Evolutionary conservation across 1,140 invertebrate species (phyloP).

Genomic region (Galleria mellonella): DNA sequence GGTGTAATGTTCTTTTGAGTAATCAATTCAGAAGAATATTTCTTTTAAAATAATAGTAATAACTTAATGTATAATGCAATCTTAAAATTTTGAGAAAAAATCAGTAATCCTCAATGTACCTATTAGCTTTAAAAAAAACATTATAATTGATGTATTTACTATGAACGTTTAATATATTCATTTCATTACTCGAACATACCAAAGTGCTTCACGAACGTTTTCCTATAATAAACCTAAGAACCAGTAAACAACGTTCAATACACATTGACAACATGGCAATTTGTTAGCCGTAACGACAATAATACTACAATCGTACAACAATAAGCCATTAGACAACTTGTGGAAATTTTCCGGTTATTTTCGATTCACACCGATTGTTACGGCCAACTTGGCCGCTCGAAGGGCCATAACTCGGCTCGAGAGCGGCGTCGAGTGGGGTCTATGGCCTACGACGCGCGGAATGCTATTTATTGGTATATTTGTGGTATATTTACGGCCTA

Average conservation of each 20-base stretch:
- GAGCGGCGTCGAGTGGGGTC: slow-evolving; percentile 58
- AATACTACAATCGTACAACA: slow-evolving; percentile 57
- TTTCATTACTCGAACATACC: too few species aligned
- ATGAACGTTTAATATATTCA: too few species aligned
- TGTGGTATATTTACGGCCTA: slow-evolving; percentile 49
- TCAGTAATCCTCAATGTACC: too few species aligned
- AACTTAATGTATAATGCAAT: too few species aligned
- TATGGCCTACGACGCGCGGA: slow-evolving; percentile 50
- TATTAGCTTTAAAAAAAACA: too few species aligned
- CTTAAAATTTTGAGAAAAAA: too few species aligned
- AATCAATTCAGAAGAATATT: too few species aligned
- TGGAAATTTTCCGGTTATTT: slow-evolving; percentile 70
- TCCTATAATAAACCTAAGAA: not conserved
- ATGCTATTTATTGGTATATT: slow-evolving; percentile 36
- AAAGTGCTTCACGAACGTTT: too few species aligned
- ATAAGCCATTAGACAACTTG: slow-evolving; percentile 68
- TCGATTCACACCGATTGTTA: slow-evolving; percentile 67
- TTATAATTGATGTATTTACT: too few species aligned
- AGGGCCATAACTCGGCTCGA: slow-evolving; percentile 46
- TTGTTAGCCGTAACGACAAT: slow-evolving; percentile 46
- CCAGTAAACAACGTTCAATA: slow-evolving; percentile 3
- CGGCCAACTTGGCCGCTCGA: slow-evolving; percentile 38
- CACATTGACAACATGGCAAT: slow-evolving; percentile 38
- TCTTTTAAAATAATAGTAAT: too few species aligned
- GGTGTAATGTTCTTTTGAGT: too few species aligned